A percentile compares a stretch with the other conserved stretches of the same genome.
Evolutionary conservation across 2,113 vertebrate genomes (phyloP).

Genomic region (Lycaon pictus): DNA sequence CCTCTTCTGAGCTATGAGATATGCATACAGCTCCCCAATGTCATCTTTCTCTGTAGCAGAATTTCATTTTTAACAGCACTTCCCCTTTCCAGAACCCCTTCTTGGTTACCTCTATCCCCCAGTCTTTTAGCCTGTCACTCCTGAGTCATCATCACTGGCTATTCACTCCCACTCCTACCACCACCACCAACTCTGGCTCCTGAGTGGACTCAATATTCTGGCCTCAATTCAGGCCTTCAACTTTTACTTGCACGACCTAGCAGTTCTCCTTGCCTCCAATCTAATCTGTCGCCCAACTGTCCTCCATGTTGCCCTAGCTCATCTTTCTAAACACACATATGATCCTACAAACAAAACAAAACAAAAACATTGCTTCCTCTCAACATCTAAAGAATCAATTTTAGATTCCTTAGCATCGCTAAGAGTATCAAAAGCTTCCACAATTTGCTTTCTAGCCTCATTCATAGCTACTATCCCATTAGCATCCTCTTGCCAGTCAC

Average conservation of each 20-base stretch:
- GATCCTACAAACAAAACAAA: conserved; percentile 18
- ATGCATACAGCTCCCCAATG: background rate
- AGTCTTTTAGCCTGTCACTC: background rate
- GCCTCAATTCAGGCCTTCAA: background rate
- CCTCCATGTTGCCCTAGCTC: background rate
- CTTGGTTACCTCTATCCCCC: background rate
- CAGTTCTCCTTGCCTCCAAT: background rate
- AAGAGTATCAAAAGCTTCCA: background rate
- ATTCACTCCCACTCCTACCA: background rate
- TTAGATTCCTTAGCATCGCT: conserved; percentile 7
- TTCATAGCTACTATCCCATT: background rate
- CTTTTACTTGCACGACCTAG: background rate
- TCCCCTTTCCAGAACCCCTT: background rate
- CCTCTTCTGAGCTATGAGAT: background rate
- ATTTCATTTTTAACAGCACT: background rate
- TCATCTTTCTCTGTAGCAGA: background rate
- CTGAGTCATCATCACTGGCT: background rate
- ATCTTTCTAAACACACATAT: background rate
- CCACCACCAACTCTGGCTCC: background rate
- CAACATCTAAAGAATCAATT: background rate
- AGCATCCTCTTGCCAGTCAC: background rate
- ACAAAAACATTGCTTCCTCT: conserved; percentile 38
- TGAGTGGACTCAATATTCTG: background rate
- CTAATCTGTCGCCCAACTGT: background rate
- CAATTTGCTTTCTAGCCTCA: background rate